Conservation (phyloP, 2,113 vertebrate species). For the Romanogobio albipinnatus region DNA sequence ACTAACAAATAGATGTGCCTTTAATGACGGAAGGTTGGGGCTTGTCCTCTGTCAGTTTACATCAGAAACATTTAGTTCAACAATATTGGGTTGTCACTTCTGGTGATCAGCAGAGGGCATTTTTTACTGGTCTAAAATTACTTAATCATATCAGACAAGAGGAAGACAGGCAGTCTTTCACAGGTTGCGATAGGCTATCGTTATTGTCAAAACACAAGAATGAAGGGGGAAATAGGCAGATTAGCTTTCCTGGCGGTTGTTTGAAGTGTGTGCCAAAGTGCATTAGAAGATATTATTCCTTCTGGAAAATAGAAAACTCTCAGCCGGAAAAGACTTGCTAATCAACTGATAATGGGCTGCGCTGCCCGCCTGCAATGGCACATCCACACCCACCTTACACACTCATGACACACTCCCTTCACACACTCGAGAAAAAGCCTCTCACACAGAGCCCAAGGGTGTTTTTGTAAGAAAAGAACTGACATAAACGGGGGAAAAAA, state of each 20-base stretch:
- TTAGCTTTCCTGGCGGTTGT: conserved; percentile 76
- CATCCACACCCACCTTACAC: conserved; percentile 71
- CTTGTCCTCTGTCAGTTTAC: conserved; percentile 4
- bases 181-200: conserved; percentile 80
- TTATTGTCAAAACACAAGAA: conserved; percentile 83
- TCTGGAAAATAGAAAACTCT: conserved; percentile 67
- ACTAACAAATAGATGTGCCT: neutral
- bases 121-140: conserved; percentile 60
- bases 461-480: neutral
- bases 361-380: conserved; percentile 64
- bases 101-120: conserved; percentile 56
- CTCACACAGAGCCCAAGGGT: neutral
- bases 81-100: conserved; percentile 52
- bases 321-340: conserved; percentile 81
- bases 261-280: conserved; percentile 82
- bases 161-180: conserved; percentile 72
- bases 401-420: conserved; percentile 75
- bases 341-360: conserved; percentile 79
- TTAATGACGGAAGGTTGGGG: neutral
- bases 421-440: conserved; percentile 57
- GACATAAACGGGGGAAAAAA: too few relatives aligned
- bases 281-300: conserved; percentile 76
- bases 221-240: conserved; percentile 73
- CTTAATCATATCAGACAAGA: conserved; percentile 68
- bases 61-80: neutral